These are phyloP conservation scores for Hydropotes inermis DNA, from an alignment of 2,113 vertebrate species.

Conservation along the genomic window DNA sequence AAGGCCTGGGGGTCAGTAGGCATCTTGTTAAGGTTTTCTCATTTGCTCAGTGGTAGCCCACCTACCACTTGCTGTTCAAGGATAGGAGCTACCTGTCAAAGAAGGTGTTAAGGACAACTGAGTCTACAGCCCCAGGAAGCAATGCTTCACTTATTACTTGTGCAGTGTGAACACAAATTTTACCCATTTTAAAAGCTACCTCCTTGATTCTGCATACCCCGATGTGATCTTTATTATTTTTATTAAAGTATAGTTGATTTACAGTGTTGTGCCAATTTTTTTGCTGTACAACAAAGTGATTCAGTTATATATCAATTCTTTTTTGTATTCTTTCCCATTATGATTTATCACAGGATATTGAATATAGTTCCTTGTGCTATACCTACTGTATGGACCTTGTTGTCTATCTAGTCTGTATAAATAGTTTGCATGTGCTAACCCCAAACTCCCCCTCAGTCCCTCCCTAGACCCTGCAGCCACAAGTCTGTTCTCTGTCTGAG, in stretches of 20 bases:
- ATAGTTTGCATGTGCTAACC: not conserved
- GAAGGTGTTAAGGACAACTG: not conserved
- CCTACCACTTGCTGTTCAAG: not conserved
- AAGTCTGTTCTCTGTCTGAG: not conserved
- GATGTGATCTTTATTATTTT: not conserved
- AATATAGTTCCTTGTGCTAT: not conserved
- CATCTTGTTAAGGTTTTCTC: not conserved
- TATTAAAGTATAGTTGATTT: not conserved
- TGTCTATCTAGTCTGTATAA: not conserved
- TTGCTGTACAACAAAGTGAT: not conserved
- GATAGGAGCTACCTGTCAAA: not conserved
- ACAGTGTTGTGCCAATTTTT: not conserved
- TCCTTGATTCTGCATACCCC: not conserved
- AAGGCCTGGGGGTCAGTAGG: accelerated
- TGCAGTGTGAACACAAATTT: not conserved
- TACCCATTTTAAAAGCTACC: not conserved
- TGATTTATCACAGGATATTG: not conserved
- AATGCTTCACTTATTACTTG: not conserved
- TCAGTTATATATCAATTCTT: not conserved
- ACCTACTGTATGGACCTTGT: not conserved
- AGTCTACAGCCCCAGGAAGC: not conserved
- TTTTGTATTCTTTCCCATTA: not conserved
- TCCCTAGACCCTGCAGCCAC: not conserved
- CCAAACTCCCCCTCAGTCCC: not conserved
- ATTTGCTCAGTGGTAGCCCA: not conserved